Base-by-base conservation (phyloP, 1,140 invertebrate species). In the Macrobrachium rosenbergii region DNA sequence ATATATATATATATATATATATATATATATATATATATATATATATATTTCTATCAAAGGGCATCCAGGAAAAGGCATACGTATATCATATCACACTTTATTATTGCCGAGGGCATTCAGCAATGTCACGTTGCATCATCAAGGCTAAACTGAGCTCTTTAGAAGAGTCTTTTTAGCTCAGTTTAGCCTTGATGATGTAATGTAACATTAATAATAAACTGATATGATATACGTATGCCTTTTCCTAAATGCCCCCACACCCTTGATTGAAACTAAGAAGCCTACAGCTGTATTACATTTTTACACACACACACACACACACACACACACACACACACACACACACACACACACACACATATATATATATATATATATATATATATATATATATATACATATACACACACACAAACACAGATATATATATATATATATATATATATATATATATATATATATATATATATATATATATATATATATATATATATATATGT, bases 251-350 rank as follows among this genome's bases (percentile, higher is more conserved):
- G 43, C 69, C 43, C 5, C 69, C 43, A 72, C 69, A 16, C 23
- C 69, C 43, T 8, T 12, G 23, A 72, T 12, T 72, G 43, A 21
- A 28, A 17, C 16, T 72, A 72, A 21, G 23, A 16, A 14, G 8
- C 7, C n/a, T n/a, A n/a, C n/a, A 28, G 14, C 69, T n/a, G 5
- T 21, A 28, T 21, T 28, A 28, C 69, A 28, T 28, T 14, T 28
- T 14, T 23, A 2, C 69, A 73, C 69, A 73, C 69, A 73, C 69
- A 73, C 69, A 73, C 69, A 73, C 69, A 73, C 69, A 73, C 69
- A 73, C 69, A 73, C 69, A 73, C 69, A 73, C 69, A 73, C 69
- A 73, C 69, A 73, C 69, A 73, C 69, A 73, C 69, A 21, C 69
- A 73, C 69, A 21, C 69, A 73, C 69, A 21, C 69, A 73, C 69